These are phyloP conservation scores for Gorsachius goisagi DNA, from an alignment of 2,113 vertebrate genomes.

Conservation along the genomic window DNA sequence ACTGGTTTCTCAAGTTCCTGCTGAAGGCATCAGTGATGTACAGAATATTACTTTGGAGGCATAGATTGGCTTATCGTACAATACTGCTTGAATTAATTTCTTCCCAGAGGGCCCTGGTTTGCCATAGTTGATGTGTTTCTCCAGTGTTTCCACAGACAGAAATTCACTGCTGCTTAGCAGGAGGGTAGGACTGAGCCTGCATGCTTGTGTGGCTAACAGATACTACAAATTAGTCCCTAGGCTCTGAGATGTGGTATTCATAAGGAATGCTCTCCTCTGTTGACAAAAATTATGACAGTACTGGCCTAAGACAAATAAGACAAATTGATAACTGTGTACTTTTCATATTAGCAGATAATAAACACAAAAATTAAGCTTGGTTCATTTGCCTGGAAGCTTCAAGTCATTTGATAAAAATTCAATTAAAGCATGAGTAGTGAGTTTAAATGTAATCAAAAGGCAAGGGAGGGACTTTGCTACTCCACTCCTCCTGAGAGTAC, in stretches of 20 bases:
- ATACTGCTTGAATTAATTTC: background rate
- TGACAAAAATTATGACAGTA: background rate
- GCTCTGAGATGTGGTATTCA: background rate
- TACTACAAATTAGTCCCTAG: background rate
- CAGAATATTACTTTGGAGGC: background rate
- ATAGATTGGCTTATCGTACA: background rate
- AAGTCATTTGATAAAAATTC: slow-evolving; percentile 44
- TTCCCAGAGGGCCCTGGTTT: background rate
- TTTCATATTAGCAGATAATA: slow-evolving; percentile 25
- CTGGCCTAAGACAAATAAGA: background rate
- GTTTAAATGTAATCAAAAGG: slow-evolving; percentile 12
- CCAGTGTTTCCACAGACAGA: background rate
- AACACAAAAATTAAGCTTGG: background rate
- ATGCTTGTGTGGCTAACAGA: background rate
- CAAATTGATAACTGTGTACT: background rate
- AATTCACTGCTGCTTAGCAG: background rate
- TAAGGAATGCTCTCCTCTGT: background rate
- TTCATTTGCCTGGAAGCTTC: background rate
- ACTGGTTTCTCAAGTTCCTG: background rate
- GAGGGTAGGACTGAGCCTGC: background rate
- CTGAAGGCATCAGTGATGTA: background rate
- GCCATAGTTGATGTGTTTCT: background rate
- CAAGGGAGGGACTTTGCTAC: background rate
- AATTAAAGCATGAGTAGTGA: slow-evolving; percentile 6
- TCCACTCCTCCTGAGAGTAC: background rate